Percentiles rank a stretch among this genome's conserved stretches.
phyloP scores from a whole-genome alignment of 2,113 vertebrate species.

The Motacilla alba region DNA sequence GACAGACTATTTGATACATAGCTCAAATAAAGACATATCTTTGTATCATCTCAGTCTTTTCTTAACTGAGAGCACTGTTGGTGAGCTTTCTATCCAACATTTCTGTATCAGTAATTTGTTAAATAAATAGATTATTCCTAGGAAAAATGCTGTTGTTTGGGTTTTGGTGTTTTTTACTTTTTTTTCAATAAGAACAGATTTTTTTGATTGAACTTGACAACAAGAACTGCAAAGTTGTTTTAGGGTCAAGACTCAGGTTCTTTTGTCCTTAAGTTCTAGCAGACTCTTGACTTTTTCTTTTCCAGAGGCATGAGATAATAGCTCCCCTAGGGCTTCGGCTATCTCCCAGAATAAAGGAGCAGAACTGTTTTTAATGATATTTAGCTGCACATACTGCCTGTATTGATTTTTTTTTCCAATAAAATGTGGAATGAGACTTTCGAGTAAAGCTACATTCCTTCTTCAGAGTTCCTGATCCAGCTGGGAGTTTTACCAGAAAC shows the following conservation, averaged over 20 bases:
- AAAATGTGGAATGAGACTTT: background rate
- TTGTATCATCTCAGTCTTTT: background rate
- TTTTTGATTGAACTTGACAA: background rate
- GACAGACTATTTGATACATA: rapidly evolving
- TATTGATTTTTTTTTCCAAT: background rate
- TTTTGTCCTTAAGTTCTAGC: background rate
- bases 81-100: background rate
- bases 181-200: background rate
- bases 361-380: background rate
- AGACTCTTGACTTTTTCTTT: background rate
- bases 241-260: background rate
- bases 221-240: background rate
- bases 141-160: background rate
- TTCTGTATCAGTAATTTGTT: background rate
- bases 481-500: background rate
- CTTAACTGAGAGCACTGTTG: background rate
- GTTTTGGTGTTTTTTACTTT: background rate
- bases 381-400: background rate
- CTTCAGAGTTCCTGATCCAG: background rate
- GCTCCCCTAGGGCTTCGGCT: background rate
- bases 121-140: background rate
- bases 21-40: background rate
- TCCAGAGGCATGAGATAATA: background rate
- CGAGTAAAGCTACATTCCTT: background rate
- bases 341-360: background rate